Evolutionary conservation across 2,888 invertebrate genomes (phyloP).

Genomic region (Neria commutata): DNA sequence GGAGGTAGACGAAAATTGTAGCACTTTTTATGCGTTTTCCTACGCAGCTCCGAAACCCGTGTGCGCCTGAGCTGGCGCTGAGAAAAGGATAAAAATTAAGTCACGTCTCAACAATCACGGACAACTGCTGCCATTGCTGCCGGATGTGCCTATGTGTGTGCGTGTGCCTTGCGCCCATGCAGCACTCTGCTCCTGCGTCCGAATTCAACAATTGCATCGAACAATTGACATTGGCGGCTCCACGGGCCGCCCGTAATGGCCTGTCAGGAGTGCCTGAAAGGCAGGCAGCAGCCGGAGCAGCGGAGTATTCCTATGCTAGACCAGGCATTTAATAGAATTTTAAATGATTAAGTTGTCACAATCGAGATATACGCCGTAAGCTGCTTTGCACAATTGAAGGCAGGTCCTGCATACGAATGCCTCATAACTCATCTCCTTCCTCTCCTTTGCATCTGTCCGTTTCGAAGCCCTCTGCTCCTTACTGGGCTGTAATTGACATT

Average conservation of each 20-base stretch:
- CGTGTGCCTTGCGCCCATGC: neutral
- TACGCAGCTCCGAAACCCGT: neutral
- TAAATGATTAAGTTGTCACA: neutral
- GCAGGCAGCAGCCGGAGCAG: neutral
- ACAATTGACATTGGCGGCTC: neutral
- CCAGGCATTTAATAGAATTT: neutral
- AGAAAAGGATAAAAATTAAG: conserved; percentile 50
- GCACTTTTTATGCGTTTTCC: neutral
- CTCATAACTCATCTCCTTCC: too few species aligned
- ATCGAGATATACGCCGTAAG: neutral
- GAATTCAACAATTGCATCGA: neutral
- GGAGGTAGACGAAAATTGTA: too few species aligned
- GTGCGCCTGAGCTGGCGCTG: neutral
- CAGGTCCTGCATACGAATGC: too few species aligned
- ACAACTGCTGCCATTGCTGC: conserved; percentile 50
- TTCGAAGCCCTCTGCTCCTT: too few species aligned
- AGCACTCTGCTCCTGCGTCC: neutral
- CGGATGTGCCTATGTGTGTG: conserved; percentile 21
- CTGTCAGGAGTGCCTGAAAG: neutral
- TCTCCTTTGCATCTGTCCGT: too few species aligned
- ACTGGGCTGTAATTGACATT: too few species aligned
- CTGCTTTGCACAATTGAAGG: too few species aligned
- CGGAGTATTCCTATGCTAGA: neutral
- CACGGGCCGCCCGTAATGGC: neutral
- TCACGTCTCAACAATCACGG: conserved; percentile 58